Base-by-base conservation (phyloP, 2,113 vertebrate genomes). In the Campylorhamphus procurvoides region DNA sequence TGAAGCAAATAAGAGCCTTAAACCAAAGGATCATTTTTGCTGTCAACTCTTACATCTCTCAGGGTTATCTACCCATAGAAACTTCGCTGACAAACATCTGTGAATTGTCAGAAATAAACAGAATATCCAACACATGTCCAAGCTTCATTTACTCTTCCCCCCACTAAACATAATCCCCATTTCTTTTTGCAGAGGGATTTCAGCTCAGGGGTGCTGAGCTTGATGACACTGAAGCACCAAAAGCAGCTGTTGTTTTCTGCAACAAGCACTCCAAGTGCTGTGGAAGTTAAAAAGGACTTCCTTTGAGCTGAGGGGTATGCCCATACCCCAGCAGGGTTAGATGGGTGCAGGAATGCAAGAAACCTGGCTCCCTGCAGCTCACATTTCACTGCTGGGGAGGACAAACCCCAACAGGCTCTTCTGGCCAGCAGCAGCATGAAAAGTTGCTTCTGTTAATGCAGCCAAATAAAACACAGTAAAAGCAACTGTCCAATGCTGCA, bases 211-310 rank as follows among this genome's bases (percentile, higher is more conserved):
- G 15, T 74, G 91, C 60, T 5, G 63, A 0, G 42, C 64, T 93
- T 23, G 47, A 1, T 35, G 47, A 35, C 24, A 29, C 20, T 42
- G 13, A 62, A 67, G 87, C 63, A 87, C 37, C 68, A 75, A 73
- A 93, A 91, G 73, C 91, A 90, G 93, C 68, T 84, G 76, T 12
- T 93, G 78, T 83, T 95, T 62, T 37, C 75, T 68, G 35, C 83
- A 75, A 29, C 49, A 52, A 86, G 68, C 40, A 40, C 20, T 50
- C 7, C 7, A 69, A 62, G 53, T 50, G 68, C 86, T 86, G 33
- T 8, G 37, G 27, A 83, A 88, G 63, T 33, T 22, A 15, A 13
- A 79, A 64, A 91, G 66, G 44, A 28, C 58, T 85, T 91, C 12
- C 17, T 92, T 90, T 52, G 12, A 69, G 44, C 4, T 56, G 75